phyloP scores from a whole-genome alignment of 2,888 invertebrate species.

The Eledona agricola region DNA sequence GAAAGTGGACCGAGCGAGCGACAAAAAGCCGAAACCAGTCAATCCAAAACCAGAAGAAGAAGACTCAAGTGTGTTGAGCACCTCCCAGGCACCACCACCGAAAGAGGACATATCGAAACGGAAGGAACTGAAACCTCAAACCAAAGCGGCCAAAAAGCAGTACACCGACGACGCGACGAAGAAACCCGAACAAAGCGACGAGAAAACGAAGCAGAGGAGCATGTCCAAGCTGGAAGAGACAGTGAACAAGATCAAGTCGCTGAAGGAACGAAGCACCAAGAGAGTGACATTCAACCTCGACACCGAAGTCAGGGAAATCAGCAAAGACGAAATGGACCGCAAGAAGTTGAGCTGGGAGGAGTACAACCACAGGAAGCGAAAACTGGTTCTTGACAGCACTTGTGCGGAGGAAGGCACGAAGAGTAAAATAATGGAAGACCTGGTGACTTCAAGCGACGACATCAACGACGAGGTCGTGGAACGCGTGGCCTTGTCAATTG shows the following conservation, averaged over 20 bases:
- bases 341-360: constrained; percentile 49
- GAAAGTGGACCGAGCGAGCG: not conserved
- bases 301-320: constrained; percentile 13
- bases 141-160: constrained; percentile 53
- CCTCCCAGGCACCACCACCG: too few relatives aligned
- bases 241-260: constrained; percentile 30
- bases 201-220: constrained; percentile 8
- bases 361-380: constrained; percentile 51
- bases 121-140: constrained; percentile 20
- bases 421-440: constrained; percentile 30
- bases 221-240: constrained; percentile 31
- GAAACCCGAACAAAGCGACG: constrained; percentile 7
- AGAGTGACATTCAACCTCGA: constrained; percentile 24
- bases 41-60: not conserved
- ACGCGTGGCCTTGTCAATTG: constrained; percentile 15
- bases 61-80: not conserved
- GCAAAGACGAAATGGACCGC: constrained; percentile 27
- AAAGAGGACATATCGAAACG: not conserved
- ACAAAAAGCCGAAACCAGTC: not conserved
- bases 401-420: constrained; percentile 24
- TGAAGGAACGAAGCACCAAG: constrained; percentile 25
- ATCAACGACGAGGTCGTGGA: constrained; percentile 21
- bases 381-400: constrained; percentile 28
- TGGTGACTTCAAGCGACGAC: constrained; percentile 12
- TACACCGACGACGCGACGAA: constrained; percentile 43